Evolutionary conservation across 2,888 invertebrate genomes (phyloP).

Genomic region (Epistrophella euchroma): DNA sequence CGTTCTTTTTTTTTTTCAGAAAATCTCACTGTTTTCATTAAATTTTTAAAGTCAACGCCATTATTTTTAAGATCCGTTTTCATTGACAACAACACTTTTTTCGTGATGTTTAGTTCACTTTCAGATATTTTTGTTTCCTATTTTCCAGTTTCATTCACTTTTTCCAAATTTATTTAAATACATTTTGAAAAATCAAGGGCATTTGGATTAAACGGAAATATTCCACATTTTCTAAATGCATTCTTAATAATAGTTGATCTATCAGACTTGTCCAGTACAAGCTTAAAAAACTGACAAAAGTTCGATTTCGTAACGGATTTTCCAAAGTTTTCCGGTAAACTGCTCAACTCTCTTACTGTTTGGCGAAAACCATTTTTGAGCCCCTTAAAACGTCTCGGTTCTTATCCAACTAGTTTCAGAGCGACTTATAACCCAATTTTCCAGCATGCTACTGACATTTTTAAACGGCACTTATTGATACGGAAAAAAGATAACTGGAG

Average conservation of each 20-base stretch:
- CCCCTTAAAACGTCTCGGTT: background rate
- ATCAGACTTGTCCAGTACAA: background rate
- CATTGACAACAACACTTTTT: background rate
- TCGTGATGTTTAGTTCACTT: background rate
- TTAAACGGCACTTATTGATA: background rate
- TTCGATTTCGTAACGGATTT: background rate
- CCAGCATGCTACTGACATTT: background rate
- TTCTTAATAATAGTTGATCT: background rate
- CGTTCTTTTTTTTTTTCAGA: too few species aligned
- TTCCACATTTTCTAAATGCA: background rate
- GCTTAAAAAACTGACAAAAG: background rate
- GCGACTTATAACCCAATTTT: background rate
- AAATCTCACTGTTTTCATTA: too few species aligned
- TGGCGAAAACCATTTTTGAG: background rate
- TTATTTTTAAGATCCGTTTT: too few species aligned
- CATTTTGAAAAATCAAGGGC: background rate
- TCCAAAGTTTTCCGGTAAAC: background rate
- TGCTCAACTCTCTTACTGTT: background rate
- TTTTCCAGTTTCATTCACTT: background rate
- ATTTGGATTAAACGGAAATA: background rate
- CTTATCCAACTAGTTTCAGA: background rate
- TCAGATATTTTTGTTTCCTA: background rate
- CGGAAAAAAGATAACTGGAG: background rate
- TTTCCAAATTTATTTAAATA: background rate
- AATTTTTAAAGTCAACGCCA: too few species aligned